A percentile compares a stretch with the other conserved stretches of the same genome.
These are phyloP conservation scores for Ecliptopera silaceata DNA, from an alignment of 2,888 invertebrate species.

Conservation along the genomic window DNA sequence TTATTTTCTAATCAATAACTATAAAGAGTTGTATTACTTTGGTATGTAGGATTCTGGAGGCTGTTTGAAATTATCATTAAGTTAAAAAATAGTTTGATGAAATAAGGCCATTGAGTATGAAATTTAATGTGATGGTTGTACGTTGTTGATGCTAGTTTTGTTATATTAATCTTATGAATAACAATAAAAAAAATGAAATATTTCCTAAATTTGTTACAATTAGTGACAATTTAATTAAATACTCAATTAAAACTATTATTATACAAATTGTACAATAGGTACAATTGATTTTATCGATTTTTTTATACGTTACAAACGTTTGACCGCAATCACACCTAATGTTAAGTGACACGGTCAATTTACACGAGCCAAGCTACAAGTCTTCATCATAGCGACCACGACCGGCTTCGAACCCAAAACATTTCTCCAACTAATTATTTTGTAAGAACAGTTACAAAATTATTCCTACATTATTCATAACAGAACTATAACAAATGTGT, in stretches of 20 bases:
- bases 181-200: too few species aligned
- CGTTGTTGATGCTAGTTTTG: background rate
- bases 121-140: background rate
- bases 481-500: constrained; percentile 23
- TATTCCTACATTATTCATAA: constrained; percentile 34
- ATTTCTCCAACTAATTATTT: background rate
- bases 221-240: too few species aligned
- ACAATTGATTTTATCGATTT: too few species aligned
- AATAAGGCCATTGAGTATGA: background rate
- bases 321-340: too few species aligned
- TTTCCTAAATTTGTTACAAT: too few species aligned
- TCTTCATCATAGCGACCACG: background rate
- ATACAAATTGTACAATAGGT: too few species aligned
- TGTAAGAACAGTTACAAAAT: constrained; percentile 3
- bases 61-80: background rate
- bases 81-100: background rate
- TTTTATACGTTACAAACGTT: too few species aligned
- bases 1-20: constrained; percentile 13
- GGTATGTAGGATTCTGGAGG: background rate
- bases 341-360: too few species aligned
- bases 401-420: background rate
- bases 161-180: too few species aligned
- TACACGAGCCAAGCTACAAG: too few species aligned
- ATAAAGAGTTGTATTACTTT: constrained; percentile 4
- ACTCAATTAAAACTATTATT: too few species aligned